phyloP scores from a whole-genome alignment of 2,888 invertebrate genomes.

The Orgyia antiqua region DNA sequence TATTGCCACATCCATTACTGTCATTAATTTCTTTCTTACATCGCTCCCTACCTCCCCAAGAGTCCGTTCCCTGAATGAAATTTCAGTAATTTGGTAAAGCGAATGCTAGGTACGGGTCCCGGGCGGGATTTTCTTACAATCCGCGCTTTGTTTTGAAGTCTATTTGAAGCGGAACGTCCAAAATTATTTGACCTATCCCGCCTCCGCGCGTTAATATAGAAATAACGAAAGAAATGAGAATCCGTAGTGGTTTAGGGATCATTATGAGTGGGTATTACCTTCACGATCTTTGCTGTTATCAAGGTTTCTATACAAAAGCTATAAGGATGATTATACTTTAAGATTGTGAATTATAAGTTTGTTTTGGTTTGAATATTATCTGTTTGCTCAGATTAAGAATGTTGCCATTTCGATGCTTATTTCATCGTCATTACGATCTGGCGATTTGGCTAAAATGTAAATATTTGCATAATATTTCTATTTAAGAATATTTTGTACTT shows the following conservation, averaged over 20 bases:
- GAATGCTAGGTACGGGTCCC: constrained; percentile 72
- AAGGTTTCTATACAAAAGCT: constrained; percentile 29
- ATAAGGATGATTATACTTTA: constrained; percentile 41
- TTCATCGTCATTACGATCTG: constrained; percentile 36
- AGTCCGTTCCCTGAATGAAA: constrained; percentile 73
- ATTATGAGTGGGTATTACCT: constrained; percentile 36
- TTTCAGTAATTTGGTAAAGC: constrained; percentile 76
- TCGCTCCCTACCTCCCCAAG: constrained; percentile 36
- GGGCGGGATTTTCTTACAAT: constrained; percentile 70
- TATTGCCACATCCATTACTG: constrained; percentile 23
- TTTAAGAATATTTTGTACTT: no score
- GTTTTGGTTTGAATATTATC: constrained; percentile 45
- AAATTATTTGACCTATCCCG: constrained; percentile 26
- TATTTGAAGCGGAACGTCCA: constrained; percentile 47
- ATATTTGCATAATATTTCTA: constrained; percentile 26
- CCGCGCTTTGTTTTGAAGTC: constrained; percentile 69
- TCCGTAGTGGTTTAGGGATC: constrained; percentile 32
- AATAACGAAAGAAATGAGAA: constrained; percentile 15
- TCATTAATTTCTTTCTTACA: constrained; percentile 21
- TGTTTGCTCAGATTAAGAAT: constrained; percentile 54
- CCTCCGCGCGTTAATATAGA: constrained; percentile 9
- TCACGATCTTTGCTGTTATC: constrained; percentile 26
- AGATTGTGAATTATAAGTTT: constrained; percentile 14
- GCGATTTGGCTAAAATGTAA: constrained; percentile 21
- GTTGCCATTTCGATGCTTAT: constrained; percentile 47